phyloP scores from a whole-genome alignment of 2,113 vertebrate genomes.

The Chinchilla lanigera region DNA sequence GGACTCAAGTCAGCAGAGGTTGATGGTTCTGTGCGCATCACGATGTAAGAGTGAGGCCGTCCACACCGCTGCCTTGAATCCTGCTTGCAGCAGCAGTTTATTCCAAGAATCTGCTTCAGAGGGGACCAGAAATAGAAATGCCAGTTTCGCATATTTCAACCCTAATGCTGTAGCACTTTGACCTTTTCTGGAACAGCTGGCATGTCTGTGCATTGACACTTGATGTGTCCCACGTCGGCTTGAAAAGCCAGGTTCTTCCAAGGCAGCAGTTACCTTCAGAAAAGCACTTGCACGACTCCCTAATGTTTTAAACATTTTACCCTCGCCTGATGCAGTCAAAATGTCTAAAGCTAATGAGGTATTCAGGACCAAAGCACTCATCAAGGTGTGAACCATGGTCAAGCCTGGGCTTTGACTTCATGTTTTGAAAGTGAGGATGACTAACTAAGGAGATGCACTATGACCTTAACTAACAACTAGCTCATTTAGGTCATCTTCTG shows the following conservation, averaged over 20 bases:
- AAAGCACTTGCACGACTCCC: neutral
- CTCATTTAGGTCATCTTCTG: neutral
- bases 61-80: conserved; percentile 78
- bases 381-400: neutral
- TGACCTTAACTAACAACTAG: neutral
- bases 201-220: neutral
- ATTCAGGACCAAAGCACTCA: neutral
- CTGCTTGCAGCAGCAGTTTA: conserved; percentile 77
- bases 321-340: neutral
- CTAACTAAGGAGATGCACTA: neutral
- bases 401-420: conserved; percentile 13
- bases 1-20: conserved; percentile 75
- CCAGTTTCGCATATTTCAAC: conserved; percentile 76
- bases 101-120: conserved; percentile 76
- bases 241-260: conserved; percentile 33
- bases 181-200: conserved; percentile 29
- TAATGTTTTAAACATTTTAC: conserved; percentile 2
- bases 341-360: neutral
- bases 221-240: neutral
- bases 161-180: conserved; percentile 21
- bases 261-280: conserved; percentile 22
- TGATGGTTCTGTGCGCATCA: conserved; percentile 59
- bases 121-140: conserved; percentile 81
- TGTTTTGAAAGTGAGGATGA: conserved; percentile 10
- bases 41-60: conserved; percentile 71